Conservation (phyloP, 2,888 invertebrate species). For the Gymnoscelis rufifasciata region DNA sequence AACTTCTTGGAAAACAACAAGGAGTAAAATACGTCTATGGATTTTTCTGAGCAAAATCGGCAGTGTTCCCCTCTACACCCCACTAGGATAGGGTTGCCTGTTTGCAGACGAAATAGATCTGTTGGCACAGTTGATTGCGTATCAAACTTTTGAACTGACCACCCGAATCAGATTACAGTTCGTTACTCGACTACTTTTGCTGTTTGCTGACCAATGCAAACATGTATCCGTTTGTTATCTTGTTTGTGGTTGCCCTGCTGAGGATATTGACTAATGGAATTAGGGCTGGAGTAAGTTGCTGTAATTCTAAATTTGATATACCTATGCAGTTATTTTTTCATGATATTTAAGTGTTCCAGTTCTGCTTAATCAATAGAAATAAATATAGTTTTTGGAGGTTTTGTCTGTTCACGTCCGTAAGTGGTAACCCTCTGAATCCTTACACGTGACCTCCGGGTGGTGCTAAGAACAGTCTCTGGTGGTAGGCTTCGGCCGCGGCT, state of each 20-base stretch:
- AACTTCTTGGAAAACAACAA: no score
- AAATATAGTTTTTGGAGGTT: no score
- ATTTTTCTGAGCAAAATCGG: no score
- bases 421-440: no score
- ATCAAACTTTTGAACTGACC: conserved; percentile 72
- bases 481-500: no score
- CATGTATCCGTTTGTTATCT: conserved; percentile 36
- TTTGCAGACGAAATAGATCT: conserved; percentile 68
- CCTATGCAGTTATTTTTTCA: neutral
- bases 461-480: no score
- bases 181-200: conserved; percentile 66
- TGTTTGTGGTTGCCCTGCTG: conserved; percentile 47
- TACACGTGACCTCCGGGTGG: no score
- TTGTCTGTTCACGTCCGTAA: no score
- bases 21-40: no score
- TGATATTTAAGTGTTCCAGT: no score
- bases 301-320: neutral
- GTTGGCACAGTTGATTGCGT: conserved; percentile 70
- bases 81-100: conserved; percentile 49
- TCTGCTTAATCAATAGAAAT: neutral
- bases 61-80: neutral
- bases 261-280: conserved; percentile 29
- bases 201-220: conserved; percentile 64
- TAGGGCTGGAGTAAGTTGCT: conserved; percentile 1
- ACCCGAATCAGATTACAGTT: conserved; percentile 71